These are phyloP conservation scores for Hemistola chrysoprasaria DNA, from an alignment of 2,888 invertebrate genomes.

Conservation along the genomic window DNA sequence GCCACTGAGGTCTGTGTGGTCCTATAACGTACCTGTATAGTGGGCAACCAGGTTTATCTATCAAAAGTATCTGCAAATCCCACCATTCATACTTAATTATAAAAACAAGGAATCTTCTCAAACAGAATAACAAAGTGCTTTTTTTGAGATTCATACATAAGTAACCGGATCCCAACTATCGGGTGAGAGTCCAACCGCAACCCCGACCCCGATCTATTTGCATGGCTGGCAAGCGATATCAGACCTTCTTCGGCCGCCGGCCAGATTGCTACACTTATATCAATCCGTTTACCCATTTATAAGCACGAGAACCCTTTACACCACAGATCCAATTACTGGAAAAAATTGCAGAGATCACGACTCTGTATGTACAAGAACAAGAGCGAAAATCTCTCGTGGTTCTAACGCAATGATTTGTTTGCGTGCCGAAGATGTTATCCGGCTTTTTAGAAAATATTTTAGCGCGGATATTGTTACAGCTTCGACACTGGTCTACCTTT, in stretches of 20 bases:
- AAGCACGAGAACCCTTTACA: conserved; percentile 18
- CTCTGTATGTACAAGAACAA: neutral
- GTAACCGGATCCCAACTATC: neutral
- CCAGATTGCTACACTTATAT: conserved; percentile 22
- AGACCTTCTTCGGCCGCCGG: conserved; percentile 11
- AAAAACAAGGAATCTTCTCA: too few relatives aligned
- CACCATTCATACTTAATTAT: too few relatives aligned
- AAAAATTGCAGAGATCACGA: neutral
- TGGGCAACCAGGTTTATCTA: too few relatives aligned
- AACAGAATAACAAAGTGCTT: too few relatives aligned
- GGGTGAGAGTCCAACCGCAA: neutral
- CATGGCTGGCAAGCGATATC: conserved; percentile 12
- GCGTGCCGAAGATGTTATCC: conserved; percentile 20
- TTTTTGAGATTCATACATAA: too few relatives aligned
- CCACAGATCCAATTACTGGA: conserved; percentile 26
- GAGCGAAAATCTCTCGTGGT: neutral
- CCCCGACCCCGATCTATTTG: conserved; percentile 11
- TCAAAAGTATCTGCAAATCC: too few relatives aligned
- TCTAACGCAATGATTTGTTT: conserved; percentile 22
- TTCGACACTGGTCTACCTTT: conserved; percentile 17
- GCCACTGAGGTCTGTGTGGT: too few relatives aligned
- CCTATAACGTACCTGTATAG: too few relatives aligned
- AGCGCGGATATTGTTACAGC: conserved; percentile 15
- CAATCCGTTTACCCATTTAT: conserved; percentile 29
- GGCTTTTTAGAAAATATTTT: conserved; percentile 15